phyloP scores from a whole-genome alignment of 2,888 invertebrate genomes.

The Platycheirus albimanus region DNA sequence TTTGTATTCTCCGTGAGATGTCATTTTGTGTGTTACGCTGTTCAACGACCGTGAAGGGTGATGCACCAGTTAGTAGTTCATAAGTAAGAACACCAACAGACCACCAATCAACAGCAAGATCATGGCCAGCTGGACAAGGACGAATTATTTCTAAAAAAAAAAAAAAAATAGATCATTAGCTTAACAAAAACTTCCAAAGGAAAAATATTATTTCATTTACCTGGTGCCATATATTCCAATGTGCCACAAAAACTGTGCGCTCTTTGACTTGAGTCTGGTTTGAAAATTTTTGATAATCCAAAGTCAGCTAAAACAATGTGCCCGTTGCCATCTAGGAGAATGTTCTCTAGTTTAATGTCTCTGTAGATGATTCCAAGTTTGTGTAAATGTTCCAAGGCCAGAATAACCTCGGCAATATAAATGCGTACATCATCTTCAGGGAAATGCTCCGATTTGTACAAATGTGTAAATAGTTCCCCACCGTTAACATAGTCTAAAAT shows the following conservation, averaged over 20 bases:
- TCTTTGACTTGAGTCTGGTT: slow-evolving; percentile 86
- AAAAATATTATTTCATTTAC: slow-evolving; percentile 59
- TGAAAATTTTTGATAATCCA: slow-evolving; percentile 96
- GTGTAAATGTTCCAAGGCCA: slow-evolving; percentile 97
- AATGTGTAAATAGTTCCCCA: slow-evolving; percentile 98
- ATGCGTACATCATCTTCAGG: slow-evolving; percentile 94
- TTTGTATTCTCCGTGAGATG: slow-evolving; percentile 95
- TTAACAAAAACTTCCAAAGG: neutral
- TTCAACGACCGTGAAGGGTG: slow-evolving; percentile 98
- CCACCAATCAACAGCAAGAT: slow-evolving; percentile 99
- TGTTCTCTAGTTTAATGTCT: slow-evolving; percentile 98
- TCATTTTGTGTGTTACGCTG: slow-evolving; percentile 97
- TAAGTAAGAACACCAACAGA: slow-evolving; percentile 98
- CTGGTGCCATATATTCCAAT: slow-evolving; percentile 99
- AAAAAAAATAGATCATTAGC: slow-evolving; percentile 93
- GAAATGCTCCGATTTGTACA: slow-evolving; percentile 97
- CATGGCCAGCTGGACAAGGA: slow-evolving; percentile 95
- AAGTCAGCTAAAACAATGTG: slow-evolving; percentile 99
- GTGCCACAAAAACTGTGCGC: slow-evolving; percentile 99
- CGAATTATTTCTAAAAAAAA: slow-evolving; percentile 85
- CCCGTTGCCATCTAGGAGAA: slow-evolving; percentile 95
- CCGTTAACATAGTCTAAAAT: slow-evolving; percentile 96
- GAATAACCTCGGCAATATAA: slow-evolving; percentile 97
- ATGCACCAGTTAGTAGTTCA: slow-evolving; percentile 97
- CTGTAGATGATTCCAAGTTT: slow-evolving; percentile 98